Base-by-base conservation (phyloP, 2,113 vertebrate genomes). In the Larimichthys polyactis region DNA sequence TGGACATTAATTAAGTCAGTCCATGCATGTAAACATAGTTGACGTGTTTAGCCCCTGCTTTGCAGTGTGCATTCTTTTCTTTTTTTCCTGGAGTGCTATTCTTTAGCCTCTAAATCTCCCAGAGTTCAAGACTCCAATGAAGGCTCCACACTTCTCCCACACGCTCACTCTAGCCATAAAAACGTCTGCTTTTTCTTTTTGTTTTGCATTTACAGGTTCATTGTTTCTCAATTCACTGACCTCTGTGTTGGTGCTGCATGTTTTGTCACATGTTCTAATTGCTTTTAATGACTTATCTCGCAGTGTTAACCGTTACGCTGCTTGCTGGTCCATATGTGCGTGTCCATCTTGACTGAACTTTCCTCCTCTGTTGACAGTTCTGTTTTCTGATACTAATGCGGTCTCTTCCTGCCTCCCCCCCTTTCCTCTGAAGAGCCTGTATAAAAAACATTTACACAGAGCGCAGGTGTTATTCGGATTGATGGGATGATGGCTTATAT, bases 1-100 rank as follows among this genome's bases (percentile, higher is more conserved):
- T 85, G 73, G 79, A 74, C 64, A 17, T 80, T 74, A 72, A 82
- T 84, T 79, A 76, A 74, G 74, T 78, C 70, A 68, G 79, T 60
- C 27, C 68, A 64, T 79, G 76, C 75, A 51, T 83, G 77, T 78
- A 76, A 87, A 78, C 79, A 79, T 24, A 75, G 71, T 43, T 15
- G 9, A 75, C n/a, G 79, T 76, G 63, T 83, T 82, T 79, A 78
- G 63, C 64, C 79, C n/a, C 71, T 49, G n/a, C 48, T 71, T 58
- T 70, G 64, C 59, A 68, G 48, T 1, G 11, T 40, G 40, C 55
- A 48, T 67, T 81, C 64, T 58, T 83, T 60, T 59, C 48, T 29
- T 71, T 59, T 29, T 46, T 29, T 62, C 44, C 67, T 70, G 32
- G 29, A 79, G 75, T 54, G 70, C 44, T 46, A 43, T 78, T 79